Base-by-base conservation (phyloP, 1,140 invertebrate species). In the Drosophila arizonae region DNA sequence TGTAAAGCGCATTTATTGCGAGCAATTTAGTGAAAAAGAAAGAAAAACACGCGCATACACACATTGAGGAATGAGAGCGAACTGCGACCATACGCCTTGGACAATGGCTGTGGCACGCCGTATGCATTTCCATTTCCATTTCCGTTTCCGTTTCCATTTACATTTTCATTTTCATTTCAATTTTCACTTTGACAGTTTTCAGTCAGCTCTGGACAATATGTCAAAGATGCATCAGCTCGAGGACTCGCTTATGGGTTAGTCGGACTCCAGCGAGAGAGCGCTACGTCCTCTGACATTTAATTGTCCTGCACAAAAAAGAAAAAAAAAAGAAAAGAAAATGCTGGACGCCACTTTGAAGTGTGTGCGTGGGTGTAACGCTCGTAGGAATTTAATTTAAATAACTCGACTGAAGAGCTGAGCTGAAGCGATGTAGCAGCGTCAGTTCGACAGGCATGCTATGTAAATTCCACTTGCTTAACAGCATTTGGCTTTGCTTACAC, bases 311-410 rank as follows among this genome's bases (percentile, higher is more conserved):
- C 67, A 72, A 30, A 5, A 30, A 72, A 30, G 0, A 30, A 28
- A 0, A 28, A 28, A 30, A 30, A 30, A 30, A 30, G 6, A 30
- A 30, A 30, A 30, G 6, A 72, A 76, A 75, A 77, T 65, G 46
- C 54, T 77, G 67, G 63, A 51, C 51, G 66, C 46, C 73, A 74
- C 76, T 77, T 72, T 85, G 80, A 82, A 72, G 76, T 68, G 60
- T 15, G 41, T 57, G 67, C 9, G 33, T 39, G 36, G 36, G 36
- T 39, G 36, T 39, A 58, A 46, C 66, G 60, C 64, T 77, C 67
- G 60, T 36, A 75, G 84, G 84, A 87, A 87, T 87, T 87, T 87
- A 88, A 88, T 84, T 87, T 87, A 87, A 87, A 87, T 88, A 89
- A 77, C 84, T 87, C 80, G 74, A 66, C 73, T 70, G 24, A 56